phyloP scores from a whole-genome alignment of 2,113 vertebrate genomes.

The Todiramphus chloris region DNA sequence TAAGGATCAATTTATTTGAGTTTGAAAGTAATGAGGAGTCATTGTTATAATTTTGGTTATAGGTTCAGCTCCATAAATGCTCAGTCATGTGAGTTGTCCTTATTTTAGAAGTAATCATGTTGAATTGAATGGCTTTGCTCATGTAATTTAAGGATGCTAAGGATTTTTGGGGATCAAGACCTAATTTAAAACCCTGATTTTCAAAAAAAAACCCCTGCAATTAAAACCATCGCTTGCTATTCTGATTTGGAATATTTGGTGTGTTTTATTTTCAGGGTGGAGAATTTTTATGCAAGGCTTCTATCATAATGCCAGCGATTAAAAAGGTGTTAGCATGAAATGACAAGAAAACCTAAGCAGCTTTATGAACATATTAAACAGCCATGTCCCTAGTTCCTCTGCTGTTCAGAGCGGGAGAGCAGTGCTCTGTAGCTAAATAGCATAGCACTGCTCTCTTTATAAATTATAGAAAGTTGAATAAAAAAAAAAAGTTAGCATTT shows the following conservation, averaged over 20 bases:
- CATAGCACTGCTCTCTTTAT: not conserved
- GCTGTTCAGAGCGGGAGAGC: not conserved
- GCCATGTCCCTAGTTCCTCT: not conserved
- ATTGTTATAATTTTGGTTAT: constrained; percentile 65
- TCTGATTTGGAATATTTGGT: constrained; percentile 49
- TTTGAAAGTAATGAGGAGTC: constrained; percentile 62
- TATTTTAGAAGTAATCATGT: constrained; percentile 52
- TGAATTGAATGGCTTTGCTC: constrained; percentile 43
- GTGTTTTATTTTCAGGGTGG: not conserved
- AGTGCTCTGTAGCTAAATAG: not conserved
- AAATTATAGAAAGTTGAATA: not conserved
- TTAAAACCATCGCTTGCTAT: constrained; percentile 21
- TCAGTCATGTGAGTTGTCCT: constrained; percentile 60
- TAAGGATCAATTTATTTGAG: constrained; percentile 57
- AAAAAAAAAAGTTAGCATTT: constrained; percentile 10
- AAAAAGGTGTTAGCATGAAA: constrained; percentile 60
- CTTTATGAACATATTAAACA: constrained; percentile 53
- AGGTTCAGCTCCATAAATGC: constrained; percentile 26
- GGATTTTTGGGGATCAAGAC: constrained; percentile 55
- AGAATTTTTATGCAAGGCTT: constrained; percentile 34
- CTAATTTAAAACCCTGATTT: constrained; percentile 55
- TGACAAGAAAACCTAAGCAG: constrained; percentile 57
- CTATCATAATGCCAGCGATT: constrained; percentile 40
- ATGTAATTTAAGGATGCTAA: constrained; percentile 57
- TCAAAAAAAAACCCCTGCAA: not conserved